Evolutionary conservation across 2,797 vertebrate species (phyloP), one percentile per base, ranked within the genome.

Genomic region (Siniperca undulata): DNA sequence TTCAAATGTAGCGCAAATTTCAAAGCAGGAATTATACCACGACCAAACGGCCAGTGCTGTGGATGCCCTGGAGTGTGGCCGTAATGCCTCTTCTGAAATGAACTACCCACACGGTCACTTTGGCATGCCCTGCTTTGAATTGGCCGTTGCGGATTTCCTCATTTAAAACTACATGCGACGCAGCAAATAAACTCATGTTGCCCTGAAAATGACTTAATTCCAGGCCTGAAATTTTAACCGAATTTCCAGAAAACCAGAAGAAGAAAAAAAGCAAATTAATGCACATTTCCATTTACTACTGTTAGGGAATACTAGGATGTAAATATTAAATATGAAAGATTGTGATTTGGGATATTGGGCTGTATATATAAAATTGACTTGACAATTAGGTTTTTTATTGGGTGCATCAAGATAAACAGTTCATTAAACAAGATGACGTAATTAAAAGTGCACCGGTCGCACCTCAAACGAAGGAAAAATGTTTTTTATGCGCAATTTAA

Each of bases 201-300:
- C 30, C 30, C 30, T 30, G 30, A 30, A 30, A 30, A 30, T 30
- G 30, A 30, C 30, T 30, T 30, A 30, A 30, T 30, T 30, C 30
- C 30, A 30, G 30, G 30, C 30, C 30, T 30, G 30, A 52, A 5
- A 14, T 59, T 38, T 50, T 10, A 46, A 52, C 16, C 2, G 1
- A 11, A 53, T 62, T 61, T 55, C 12, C 38, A 53, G 40, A 46
- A 16, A 22, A 50, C 22, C 13, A 1, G 16, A 3, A 38, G 20
- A 66, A 61, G 36, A 61, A 52, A 52, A 60, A 52, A 60, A 70
- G 22, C 6, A 8, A 64, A 78, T 78, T 1, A 42, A 7, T 17
- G 52, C 3, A 1, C 3, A 4, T 66, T 66, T 56, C n/a, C 2
- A 11, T 72, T 16, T 50, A 4, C 53, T 7, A 22, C 50, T n/a